Evolutionary conservation across 30 jellyfish, hydroid and myxozoan genomes (phyloP).

Genomic region (Aurelia aurita complex sp. Pacific): DNA sequence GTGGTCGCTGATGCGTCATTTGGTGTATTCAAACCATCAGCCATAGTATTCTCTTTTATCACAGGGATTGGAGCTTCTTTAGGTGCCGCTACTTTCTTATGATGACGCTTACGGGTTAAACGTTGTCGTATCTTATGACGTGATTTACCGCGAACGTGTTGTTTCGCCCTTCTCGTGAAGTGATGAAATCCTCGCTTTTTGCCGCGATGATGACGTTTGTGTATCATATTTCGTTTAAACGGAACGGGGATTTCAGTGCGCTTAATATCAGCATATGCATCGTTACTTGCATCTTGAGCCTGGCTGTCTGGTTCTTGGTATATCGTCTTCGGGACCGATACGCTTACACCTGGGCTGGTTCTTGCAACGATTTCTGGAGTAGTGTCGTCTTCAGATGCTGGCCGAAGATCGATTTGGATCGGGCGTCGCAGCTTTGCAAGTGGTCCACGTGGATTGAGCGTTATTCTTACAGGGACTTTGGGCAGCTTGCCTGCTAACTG

Average conservation of each 20-base stretch:
- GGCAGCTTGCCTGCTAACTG: conserved; percentile 97
- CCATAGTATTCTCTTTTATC: conserved; percentile 21
- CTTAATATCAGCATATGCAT: conserved; percentile 86
- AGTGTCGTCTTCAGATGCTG: conserved; percentile 79
- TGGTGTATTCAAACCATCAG: conserved; percentile 35
- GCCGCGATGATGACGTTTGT: neutral
- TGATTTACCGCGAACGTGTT: neutral
- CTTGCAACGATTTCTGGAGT: conserved; percentile 78
- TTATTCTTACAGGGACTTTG: conserved; percentile 94
- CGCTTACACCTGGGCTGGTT: conserved; percentile 93
- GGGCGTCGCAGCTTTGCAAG: conserved; percentile 91
- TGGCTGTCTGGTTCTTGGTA: conserved; percentile 56
- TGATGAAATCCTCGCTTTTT: conserved; percentile 11
- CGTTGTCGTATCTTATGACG: neutral
- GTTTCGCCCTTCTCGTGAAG: conserved; percentile 2
- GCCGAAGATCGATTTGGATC: conserved; percentile 90
- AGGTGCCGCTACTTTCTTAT: neutral
- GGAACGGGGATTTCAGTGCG: conserved; percentile 51
- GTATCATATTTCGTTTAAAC: conserved; percentile 6
- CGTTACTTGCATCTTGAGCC: conserved; percentile 36
- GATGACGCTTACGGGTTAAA: conserved; percentile 22
- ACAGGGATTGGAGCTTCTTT: conserved; percentile 15
- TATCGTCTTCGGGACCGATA: conserved; percentile 67
- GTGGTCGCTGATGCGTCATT: conserved; percentile 28
- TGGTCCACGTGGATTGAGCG: conserved; percentile 98